phyloP scores from a whole-genome alignment of 2,113 vertebrate species.

The Setophaga kirtlandii region DNA sequence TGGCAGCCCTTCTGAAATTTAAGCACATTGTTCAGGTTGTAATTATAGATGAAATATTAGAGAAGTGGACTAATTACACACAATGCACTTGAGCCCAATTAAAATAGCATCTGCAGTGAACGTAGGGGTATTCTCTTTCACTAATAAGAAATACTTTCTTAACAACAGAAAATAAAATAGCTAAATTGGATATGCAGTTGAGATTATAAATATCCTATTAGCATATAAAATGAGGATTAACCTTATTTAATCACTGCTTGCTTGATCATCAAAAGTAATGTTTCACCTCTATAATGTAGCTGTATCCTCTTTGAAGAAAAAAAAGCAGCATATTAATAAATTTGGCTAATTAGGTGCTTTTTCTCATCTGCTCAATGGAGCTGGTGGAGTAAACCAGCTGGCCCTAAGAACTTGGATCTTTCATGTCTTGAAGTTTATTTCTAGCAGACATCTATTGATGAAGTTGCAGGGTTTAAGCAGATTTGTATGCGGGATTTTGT shows the following conservation, averaged over 20 bases:
- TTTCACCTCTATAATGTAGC: conserved; percentile 68
- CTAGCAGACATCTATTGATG: not conserved
- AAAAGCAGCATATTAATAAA: conserved; percentile 61
- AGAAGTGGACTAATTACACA: conserved; percentile 80
- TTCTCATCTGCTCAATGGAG: conserved; percentile 50
- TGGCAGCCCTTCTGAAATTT: conserved; percentile 73
- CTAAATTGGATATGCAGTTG: conserved; percentile 80
- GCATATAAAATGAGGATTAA: conserved; percentile 82
- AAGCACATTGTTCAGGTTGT: conserved; percentile 74
- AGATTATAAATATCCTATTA: conserved; percentile 84
- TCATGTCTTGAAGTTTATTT: not conserved
- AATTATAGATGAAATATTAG: conserved; percentile 84
- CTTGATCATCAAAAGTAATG: conserved; percentile 77
- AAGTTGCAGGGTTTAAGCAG: not conserved
- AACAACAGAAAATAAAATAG: conserved; percentile 81
- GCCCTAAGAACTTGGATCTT: not conserved
- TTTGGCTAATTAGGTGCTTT: conserved; percentile 57
- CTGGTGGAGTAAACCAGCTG: conserved; percentile 17
- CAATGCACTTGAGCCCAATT: conserved; percentile 79
- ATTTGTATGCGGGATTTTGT: not conserved
- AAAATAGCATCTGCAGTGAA: conserved; percentile 77
- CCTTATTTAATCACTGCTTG: conserved; percentile 79
- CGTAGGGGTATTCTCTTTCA: conserved; percentile 68
- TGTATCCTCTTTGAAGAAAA: conserved; percentile 45
- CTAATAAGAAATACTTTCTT: conserved; percentile 80